phyloP scores from a whole-genome alignment of 2,797 vertebrate genomes.

The Adelosebastes latens region DNA sequence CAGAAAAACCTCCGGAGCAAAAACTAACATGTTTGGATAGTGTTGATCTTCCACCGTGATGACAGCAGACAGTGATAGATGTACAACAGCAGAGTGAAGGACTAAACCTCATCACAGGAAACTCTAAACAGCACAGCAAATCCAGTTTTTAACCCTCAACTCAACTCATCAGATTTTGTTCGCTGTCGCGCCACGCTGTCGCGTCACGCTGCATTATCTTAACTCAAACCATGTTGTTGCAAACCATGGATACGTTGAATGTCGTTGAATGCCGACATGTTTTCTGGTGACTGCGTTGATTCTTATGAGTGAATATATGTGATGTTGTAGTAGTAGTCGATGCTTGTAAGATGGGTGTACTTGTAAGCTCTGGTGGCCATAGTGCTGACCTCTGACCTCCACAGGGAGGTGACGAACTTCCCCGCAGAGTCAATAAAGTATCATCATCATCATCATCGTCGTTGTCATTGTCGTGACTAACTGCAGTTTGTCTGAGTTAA shows the following conservation, averaged over 20 bases:
- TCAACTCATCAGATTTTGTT: not conserved
- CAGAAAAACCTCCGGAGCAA: not conserved
- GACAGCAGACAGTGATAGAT: not conserved
- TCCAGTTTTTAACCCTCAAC: not conserved
- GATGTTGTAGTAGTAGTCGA: no score
- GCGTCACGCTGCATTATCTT: no score
- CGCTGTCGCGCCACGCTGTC: rapidly evolving
- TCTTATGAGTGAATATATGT: no score
- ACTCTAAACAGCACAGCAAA: not conserved
- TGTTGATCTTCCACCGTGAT: not conserved
- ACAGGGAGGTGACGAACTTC: not conserved
- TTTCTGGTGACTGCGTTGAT: no score
- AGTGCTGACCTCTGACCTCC: conserved; percentile 10
- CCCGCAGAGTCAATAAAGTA: not conserved
- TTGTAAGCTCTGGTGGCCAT: not conserved
- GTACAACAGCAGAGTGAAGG: not conserved
- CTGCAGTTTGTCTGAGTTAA: conserved; percentile 1
- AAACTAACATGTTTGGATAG: not conserved
- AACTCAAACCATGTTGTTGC: no score
- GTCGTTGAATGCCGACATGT: no score
- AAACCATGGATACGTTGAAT: no score
- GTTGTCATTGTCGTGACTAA: not conserved
- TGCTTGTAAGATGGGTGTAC: no score
- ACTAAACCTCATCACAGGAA: not conserved
- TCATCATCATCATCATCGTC: not conserved